These are phyloP conservation scores for Eriosoma lanigerum DNA, from an alignment of 1,140 invertebrate species.

Conservation along the genomic window DNA sequence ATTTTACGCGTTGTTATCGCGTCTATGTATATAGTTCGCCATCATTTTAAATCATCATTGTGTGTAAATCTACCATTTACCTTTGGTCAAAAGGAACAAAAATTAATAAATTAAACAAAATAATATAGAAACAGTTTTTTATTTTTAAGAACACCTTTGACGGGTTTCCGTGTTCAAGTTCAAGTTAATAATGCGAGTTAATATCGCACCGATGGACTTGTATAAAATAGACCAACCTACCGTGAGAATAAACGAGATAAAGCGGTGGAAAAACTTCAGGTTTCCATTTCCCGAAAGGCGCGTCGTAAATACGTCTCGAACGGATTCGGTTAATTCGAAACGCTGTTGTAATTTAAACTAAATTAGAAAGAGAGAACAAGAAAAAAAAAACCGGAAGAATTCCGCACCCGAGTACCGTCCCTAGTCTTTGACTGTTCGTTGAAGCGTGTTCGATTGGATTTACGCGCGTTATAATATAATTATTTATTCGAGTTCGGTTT, in stretches of 20 bases:
- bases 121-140: too few species aligned
- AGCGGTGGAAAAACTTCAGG: background rate
- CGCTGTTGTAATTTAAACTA: background rate
- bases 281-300: background rate
- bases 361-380: background rate
- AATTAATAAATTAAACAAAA: too few species aligned
- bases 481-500: too few species aligned
- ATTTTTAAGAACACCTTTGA: background rate
- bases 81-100: too few species aligned
- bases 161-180: conserved; percentile 28
- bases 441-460: too few species aligned
- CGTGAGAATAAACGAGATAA: conserved; percentile 31
- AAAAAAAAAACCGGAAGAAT: background rate
- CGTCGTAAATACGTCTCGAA: background rate
- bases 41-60: too few species aligned
- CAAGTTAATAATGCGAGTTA: conserved; percentile 40
- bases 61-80: too few species aligned
- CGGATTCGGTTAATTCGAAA: background rate
- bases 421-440: too few species aligned
- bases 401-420: too few species aligned
- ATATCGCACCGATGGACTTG: conserved; percentile 31
- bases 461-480: too few species aligned
- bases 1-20: too few species aligned
- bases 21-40: too few species aligned
- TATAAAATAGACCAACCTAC: conserved; percentile 36